phyloP scores from a whole-genome alignment of 2,888 invertebrate genomes.

The Volucella inflata region DNA sequence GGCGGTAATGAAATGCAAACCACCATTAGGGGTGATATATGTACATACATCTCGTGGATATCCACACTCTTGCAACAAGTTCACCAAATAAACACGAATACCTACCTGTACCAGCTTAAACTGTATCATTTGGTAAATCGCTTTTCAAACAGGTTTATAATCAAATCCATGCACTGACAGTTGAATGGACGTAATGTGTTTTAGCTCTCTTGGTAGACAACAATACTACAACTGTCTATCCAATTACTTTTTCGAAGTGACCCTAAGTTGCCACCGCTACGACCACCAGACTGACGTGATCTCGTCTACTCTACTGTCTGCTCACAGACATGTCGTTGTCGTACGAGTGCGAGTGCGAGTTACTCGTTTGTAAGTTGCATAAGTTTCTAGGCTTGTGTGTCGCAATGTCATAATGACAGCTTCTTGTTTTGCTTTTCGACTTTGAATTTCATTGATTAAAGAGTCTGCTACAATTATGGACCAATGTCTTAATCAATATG shows the following conservation, averaged over 20 bases:
- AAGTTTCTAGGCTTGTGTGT: slow-evolving; percentile 63
- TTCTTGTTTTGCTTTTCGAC: slow-evolving; percentile 65
- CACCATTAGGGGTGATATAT: slow-evolving; percentile 30
- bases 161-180: slow-evolving; percentile 48
- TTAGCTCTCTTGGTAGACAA: slow-evolving; percentile 30
- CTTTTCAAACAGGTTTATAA: slow-evolving; percentile 50
- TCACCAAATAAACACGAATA: slow-evolving; percentile 42
- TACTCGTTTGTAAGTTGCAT: slow-evolving; percentile 58
- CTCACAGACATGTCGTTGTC: slow-evolving; percentile 37
- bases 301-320: not conserved
- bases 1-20: slow-evolving; percentile 38
- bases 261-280: slow-evolving; percentile 16
- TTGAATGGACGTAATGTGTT: slow-evolving; percentile 56
- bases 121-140: slow-evolving; percentile 58
- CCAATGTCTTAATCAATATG: slow-evolving; percentile 67
- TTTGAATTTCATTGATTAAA: slow-evolving; percentile 70
- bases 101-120: slow-evolving; percentile 15
- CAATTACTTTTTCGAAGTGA: slow-evolving; percentile 31
- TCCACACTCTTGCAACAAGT: not conserved
- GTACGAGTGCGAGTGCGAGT: slow-evolving; percentile 43
- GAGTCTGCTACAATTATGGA: slow-evolving; percentile 68
- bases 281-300: slow-evolving; percentile 29
- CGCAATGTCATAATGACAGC: slow-evolving; percentile 71
- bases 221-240: slow-evolving; percentile 21
- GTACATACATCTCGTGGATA: not conserved